These are phyloP conservation scores for Columba livia DNA, from an alignment of 2,113 vertebrate species.

Conservation along the genomic window DNA sequence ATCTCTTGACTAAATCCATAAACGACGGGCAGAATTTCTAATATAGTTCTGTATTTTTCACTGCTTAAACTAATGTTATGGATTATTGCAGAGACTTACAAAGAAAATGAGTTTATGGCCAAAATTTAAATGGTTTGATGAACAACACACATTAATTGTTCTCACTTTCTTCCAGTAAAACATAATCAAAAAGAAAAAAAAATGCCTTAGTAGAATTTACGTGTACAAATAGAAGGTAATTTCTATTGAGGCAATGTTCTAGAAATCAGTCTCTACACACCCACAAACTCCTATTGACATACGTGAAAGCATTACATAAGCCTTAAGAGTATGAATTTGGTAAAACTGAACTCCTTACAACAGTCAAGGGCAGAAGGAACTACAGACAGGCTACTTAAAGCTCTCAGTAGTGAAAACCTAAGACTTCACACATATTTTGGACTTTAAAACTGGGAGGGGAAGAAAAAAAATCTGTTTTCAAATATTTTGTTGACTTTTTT, in stretches of 20 bases:
- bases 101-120: not conserved
- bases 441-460: not conserved
- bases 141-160: not conserved
- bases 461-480: not conserved
- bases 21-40: not conserved
- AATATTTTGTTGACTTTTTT: not conserved
- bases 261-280: constrained; percentile 10
- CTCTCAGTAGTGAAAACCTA: not conserved
- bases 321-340: constrained; percentile 5
- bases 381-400: not conserved
- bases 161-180: not conserved
- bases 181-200: not conserved
- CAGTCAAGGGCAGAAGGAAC: not conserved
- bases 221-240: not conserved
- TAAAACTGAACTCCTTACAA: not conserved
- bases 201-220: not conserved
- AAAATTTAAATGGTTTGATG: not conserved
- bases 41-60: not conserved
- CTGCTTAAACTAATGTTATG: not conserved
- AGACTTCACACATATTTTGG: not conserved
- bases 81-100: not conserved
- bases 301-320: constrained; percentile 9
- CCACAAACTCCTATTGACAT: not conserved
- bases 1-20: not conserved
- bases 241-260: not conserved